phyloP scores from a whole-genome alignment of 1,140 invertebrate genomes.

The Trichomalopsis sarcophagae region DNA sequence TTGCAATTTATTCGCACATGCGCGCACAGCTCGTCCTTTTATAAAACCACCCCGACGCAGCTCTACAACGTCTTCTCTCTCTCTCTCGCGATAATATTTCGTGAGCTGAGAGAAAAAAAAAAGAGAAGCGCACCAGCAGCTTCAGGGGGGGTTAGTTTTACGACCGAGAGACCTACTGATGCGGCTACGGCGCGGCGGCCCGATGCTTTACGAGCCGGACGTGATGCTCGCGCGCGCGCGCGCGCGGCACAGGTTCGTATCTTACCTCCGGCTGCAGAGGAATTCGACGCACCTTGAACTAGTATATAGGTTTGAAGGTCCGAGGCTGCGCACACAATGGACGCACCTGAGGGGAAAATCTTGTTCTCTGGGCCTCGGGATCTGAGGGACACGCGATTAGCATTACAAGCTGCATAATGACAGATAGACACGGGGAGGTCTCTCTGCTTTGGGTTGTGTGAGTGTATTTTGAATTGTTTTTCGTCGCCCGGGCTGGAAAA shows the following conservation, averaged over 20 bases:
- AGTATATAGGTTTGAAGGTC: not conserved
- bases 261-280: not conserved
- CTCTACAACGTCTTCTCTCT: not conserved
- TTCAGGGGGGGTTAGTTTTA: conserved; percentile 27
- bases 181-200: not conserved
- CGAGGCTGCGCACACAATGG: not conserved
- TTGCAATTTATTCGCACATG: not conserved
- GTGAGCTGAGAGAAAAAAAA: not conserved
- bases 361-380: not conserved
- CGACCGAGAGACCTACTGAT: conserved; percentile 33
- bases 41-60: not conserved
- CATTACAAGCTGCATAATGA: conserved; percentile 10
- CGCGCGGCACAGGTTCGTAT: not conserved
- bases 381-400: not conserved
- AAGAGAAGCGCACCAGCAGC: not conserved
- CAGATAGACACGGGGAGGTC: not conserved
- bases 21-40: not conserved
- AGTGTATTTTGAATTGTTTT: not conserved
- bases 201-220: conserved; percentile 31
- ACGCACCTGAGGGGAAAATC: not conserved
- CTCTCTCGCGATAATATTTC: not conserved
- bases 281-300: conserved; percentile 20
- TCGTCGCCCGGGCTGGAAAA: not conserved
- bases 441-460: not conserved
- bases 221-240: not conserved